A percentile compares a stretch with the other conserved stretches of the same genome.
phyloP scores from a whole-genome alignment of 2,797 vertebrate species.

The Hozukius guyotensis region DNA sequence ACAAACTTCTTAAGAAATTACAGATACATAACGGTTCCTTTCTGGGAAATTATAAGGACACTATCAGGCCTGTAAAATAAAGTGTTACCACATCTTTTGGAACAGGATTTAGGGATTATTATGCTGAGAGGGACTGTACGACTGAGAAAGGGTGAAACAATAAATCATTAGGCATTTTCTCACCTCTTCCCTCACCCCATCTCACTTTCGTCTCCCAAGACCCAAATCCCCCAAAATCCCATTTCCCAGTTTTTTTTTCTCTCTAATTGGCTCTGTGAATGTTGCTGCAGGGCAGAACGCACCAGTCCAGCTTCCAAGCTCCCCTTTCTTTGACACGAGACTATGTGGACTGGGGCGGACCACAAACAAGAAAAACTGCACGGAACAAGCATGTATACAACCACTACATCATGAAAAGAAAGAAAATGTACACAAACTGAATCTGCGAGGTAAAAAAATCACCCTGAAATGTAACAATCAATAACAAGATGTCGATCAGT shows the following conservation, averaged over 20 bases:
- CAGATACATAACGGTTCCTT: background rate
- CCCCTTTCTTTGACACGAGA: background rate
- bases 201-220: constrained; percentile 34
- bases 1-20: background rate
- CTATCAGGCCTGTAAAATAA: background rate
- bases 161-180: constrained; percentile 34
- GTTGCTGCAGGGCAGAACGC: constrained; percentile 38
- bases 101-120: background rate
- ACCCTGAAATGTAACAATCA: constrained; percentile 2
- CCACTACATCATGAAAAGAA: background rate
- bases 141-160: background rate
- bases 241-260: constrained; percentile 18
- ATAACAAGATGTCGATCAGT: background rate
- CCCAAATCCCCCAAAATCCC: constrained; percentile 40
- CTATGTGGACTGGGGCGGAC: background rate
- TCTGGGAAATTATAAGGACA: background rate
- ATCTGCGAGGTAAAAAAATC: background rate
- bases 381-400: background rate
- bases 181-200: constrained; percentile 2
- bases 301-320: constrained; percentile 4
- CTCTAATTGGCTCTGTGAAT: constrained; percentile 57
- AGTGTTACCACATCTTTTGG: background rate
- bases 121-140: background rate
- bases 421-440: background rate
- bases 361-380: background rate